Evolutionary conservation across 2,797 vertebrate species (phyloP).

Genomic region (Dendrocincla tyrannina): DNA sequence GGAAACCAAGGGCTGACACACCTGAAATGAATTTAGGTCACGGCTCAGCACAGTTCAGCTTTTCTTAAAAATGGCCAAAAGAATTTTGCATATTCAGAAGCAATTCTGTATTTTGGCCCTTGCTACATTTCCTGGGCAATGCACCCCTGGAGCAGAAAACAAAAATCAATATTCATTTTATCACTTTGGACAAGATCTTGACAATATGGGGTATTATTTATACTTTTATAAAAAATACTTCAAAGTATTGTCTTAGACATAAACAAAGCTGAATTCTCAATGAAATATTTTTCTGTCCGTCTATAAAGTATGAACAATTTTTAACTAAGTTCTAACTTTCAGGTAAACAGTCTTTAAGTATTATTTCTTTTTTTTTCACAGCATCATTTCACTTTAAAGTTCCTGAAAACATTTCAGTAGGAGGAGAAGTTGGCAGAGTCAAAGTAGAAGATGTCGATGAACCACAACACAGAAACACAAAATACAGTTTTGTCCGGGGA

Average conservation of each 20-base stretch:
- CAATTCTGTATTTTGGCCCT: background rate
- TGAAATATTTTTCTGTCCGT: background rate
- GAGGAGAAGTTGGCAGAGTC: constrained; percentile 81
- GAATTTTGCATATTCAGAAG: background rate
- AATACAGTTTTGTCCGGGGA: constrained; percentile 78
- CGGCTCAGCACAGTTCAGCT: background rate
- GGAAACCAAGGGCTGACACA: background rate
- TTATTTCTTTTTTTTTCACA: constrained; percentile 48
- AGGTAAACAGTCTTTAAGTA: background rate
- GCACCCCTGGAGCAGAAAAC: background rate
- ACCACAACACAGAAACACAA: constrained; percentile 87
- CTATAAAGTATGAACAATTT: background rate
- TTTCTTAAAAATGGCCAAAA: background rate
- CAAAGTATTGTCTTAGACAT: background rate
- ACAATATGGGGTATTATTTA: background rate
- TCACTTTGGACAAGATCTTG: background rate
- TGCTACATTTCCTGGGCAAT: too few species aligned
- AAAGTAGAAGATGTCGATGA: constrained; percentile 85
- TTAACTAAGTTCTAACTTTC: background rate
- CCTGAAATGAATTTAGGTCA: background rate
- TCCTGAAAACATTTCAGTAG: constrained; percentile 81
- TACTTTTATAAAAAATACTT: background rate
- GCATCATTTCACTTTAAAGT: constrained; percentile 80
- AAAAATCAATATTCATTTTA: background rate
- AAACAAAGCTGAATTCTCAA: background rate